A percentile compares a stretch with the other conserved stretches of the same genome.
These are phyloP conservation scores for Megatriorchis doriae DNA, from an alignment of 2,113 vertebrate species.

Conservation along the genomic window DNA sequence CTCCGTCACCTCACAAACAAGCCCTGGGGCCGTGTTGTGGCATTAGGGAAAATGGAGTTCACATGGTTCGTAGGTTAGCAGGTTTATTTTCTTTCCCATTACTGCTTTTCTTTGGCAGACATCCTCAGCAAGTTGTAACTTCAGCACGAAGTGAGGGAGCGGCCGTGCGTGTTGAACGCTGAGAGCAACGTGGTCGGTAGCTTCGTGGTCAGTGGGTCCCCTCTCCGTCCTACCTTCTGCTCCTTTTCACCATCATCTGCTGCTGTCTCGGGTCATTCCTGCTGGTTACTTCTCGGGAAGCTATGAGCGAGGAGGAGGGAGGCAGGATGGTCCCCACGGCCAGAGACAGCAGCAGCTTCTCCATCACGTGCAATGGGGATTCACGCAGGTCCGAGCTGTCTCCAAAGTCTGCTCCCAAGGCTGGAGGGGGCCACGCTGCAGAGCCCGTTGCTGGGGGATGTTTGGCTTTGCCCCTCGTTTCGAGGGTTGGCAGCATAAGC, in stretches of 20 bases:
- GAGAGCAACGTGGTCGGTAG: neutral
- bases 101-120: neutral
- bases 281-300: neutral
- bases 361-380: fast-evolving
- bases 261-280: fast-evolving
- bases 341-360: neutral
- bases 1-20: neutral
- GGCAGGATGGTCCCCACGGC: too few relatives aligned
- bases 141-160: neutral
- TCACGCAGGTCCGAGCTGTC: neutral
- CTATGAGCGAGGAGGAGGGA: fast-evolving
- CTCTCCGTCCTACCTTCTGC: neutral
- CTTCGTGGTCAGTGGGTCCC: too few relatives aligned
- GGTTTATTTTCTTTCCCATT: neutral
- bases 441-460: neutral
- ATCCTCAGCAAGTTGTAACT: neutral
- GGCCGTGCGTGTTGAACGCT: fast-evolving
- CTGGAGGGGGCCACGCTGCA: neutral
- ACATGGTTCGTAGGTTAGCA: fast-evolving
- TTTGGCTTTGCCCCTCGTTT: neutral
- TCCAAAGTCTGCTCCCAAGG: fast-evolving
- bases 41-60: neutral
- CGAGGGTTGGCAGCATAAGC: fast-evolving
- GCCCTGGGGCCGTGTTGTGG: neutral
- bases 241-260: fast-evolving